These are phyloP conservation scores for Sparidentex hasta DNA, from an alignment of 2,797 vertebrate genomes.

Conservation along the genomic window DNA sequence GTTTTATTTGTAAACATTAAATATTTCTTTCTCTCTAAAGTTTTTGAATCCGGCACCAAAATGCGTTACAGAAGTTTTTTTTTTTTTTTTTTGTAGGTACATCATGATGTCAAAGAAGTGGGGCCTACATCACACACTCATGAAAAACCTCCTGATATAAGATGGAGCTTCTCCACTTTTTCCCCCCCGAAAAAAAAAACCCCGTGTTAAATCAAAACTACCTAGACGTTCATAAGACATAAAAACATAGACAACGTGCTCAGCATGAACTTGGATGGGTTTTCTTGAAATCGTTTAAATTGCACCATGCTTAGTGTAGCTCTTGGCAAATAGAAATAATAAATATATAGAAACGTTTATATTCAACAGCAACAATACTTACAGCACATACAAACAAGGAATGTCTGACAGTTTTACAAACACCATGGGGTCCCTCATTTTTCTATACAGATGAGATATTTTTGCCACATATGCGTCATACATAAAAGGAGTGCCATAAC, in stretches of 20 bases:
- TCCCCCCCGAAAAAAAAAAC: conserved; percentile 77
- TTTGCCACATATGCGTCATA: conserved; percentile 92
- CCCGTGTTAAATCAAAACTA: conserved; percentile 88
- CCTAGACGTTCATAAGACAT: conserved; percentile 88
- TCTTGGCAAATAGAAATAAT: conserved; percentile 97
- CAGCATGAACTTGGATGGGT: conserved; percentile 90
- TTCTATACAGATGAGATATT: conserved; percentile 90
- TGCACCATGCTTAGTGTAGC: conserved; percentile 98
- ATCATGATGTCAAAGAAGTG: conserved; percentile 89
- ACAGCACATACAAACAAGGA: conserved; percentile 99
- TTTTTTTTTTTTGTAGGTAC: conserved; percentile 85
- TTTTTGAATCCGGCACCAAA: conserved; percentile 87
- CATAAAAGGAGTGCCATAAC: conserved; percentile 95
- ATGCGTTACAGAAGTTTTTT: conserved; percentile 88
- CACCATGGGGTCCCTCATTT: conserved; percentile 93
- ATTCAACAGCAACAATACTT: conserved; percentile 99
- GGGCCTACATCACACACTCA: conserved; percentile 83
- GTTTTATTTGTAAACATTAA: conserved; percentile 99
- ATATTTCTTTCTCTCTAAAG: conserved; percentile 96
- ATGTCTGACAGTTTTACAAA: conserved; percentile 99
- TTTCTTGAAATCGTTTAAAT: conserved; percentile 92
- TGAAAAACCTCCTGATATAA: conserved; percentile 86
- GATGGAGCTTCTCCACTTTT: conserved; percentile 81
- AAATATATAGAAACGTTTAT: conserved; percentile 99
- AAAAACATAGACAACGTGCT: conserved; percentile 93